Conservation (phyloP, 1,140 invertebrate genomes). For the Listronotus oregonensis region DNA sequence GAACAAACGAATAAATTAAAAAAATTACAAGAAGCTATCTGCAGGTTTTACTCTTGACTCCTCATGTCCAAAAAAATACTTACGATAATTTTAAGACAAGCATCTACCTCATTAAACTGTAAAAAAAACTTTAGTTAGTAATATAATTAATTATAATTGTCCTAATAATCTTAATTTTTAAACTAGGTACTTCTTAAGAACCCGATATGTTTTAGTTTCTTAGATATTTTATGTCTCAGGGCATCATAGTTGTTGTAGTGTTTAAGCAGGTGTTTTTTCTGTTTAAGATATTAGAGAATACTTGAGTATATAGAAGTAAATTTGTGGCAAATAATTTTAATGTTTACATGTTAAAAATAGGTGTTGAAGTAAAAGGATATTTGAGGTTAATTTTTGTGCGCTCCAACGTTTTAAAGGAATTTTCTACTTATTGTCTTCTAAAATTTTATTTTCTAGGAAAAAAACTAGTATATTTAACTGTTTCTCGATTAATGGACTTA, state of each 20-base stretch:
- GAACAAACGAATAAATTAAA: too few species aligned
- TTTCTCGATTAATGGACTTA: too few species aligned
- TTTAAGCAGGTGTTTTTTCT: conserved; percentile 4
- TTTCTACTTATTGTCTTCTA: too few species aligned
- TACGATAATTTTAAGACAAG: conserved; percentile 31
- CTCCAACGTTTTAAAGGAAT: too few species aligned
- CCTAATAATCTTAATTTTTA: conserved; percentile 29
- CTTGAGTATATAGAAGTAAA: neutral
- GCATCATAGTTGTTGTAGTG: conserved; percentile 8
- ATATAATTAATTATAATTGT: conserved; percentile 23
- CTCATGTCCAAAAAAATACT: conserved; percentile 16
- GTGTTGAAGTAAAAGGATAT: too few species aligned
- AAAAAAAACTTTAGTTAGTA: conserved; percentile 21
- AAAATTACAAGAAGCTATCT: too few species aligned
- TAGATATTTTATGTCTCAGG: conserved; percentile 3
- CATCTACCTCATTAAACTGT: conserved; percentile 32
- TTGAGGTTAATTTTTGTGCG: too few species aligned
- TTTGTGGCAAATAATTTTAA: neutral
- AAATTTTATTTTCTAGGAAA: too few species aligned
- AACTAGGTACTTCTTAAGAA: neutral
- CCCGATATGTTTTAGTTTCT: conserved; percentile 3
- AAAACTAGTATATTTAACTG: too few species aligned
- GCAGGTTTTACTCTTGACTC: neutral
- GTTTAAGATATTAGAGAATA: neutral
- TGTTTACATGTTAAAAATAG: neutral